Evolutionary conservation across 2,797 vertebrate species (phyloP).

Genomic region (Scolopax rusticola): DNA sequence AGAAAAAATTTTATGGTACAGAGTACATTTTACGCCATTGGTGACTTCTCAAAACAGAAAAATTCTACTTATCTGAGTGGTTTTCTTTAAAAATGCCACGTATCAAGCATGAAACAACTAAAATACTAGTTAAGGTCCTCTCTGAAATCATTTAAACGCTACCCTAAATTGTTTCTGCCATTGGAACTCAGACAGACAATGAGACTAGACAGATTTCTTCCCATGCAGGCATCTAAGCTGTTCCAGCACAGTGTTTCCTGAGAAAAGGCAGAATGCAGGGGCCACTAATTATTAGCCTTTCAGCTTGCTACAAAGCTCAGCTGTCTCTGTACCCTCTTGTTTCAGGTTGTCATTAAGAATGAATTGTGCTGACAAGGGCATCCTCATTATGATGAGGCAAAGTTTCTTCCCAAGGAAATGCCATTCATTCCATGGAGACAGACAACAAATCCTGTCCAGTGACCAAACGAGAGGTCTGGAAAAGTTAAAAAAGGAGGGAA

Average conservation of each 20-base stretch:
- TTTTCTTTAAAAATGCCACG: background rate
- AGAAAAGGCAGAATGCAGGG: background rate
- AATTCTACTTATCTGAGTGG: background rate
- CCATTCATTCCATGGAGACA: background rate
- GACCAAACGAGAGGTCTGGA: background rate
- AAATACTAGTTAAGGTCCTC: background rate
- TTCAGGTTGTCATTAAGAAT: background rate
- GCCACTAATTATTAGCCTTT: background rate
- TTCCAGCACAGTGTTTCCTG: background rate
- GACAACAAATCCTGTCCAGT: background rate
- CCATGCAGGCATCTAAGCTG: background rate
- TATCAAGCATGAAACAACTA: background rate
- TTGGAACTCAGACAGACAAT: background rate
- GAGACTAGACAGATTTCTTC: background rate
- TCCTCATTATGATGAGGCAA: background rate
- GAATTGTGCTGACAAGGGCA: background rate
- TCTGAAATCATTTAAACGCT: background rate
- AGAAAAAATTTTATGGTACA: background rate
- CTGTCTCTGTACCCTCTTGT: background rate
- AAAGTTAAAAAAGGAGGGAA: background rate
- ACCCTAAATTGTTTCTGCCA: background rate
- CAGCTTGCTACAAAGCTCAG: background rate
- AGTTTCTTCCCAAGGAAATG: background rate
- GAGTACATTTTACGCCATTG: background rate
- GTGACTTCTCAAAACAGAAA: background rate